phyloP scores from a whole-genome alignment of 2,888 invertebrate species.

The Eudasyphora cyanicolor region DNA sequence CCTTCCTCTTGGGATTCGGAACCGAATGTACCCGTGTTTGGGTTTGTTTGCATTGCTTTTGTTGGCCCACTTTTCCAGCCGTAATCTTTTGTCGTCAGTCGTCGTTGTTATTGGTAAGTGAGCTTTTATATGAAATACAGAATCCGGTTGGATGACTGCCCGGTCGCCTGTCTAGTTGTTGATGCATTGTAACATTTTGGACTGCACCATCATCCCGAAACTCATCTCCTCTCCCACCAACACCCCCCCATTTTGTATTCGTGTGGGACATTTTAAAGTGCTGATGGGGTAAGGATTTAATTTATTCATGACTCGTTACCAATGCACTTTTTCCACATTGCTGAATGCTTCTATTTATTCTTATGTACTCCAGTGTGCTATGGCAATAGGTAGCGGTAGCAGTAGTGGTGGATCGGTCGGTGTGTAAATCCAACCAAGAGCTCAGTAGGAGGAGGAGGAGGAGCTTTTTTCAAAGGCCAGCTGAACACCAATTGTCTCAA shows the following conservation, averaged over 20 bases:
- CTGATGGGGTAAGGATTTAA: constrained; percentile 47
- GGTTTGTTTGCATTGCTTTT: neutral
- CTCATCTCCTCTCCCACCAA: neutral
- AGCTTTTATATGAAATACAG: neutral
- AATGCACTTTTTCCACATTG: constrained; percentile 35
- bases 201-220: neutral
- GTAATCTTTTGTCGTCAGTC: neutral
- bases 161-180: neutral
- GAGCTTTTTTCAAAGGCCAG: too few species aligned
- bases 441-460: too few species aligned
- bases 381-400: neutral
- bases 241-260: neutral
- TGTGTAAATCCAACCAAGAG: neutral
- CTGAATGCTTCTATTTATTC: neutral
- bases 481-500: too few species aligned
- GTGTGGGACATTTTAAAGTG: neutral
- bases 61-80: neutral
- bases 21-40: neutral
- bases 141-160: neutral
- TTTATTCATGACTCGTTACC: constrained; percentile 62
- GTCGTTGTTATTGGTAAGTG: neutral
- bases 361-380: neutral
- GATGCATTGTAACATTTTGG: neutral
- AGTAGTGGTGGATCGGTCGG: neutral
- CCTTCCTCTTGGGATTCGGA: neutral